Evolutionary conservation across 2,113 vertebrate genomes (phyloP).

Genomic region (Cariama cristata): DNA sequence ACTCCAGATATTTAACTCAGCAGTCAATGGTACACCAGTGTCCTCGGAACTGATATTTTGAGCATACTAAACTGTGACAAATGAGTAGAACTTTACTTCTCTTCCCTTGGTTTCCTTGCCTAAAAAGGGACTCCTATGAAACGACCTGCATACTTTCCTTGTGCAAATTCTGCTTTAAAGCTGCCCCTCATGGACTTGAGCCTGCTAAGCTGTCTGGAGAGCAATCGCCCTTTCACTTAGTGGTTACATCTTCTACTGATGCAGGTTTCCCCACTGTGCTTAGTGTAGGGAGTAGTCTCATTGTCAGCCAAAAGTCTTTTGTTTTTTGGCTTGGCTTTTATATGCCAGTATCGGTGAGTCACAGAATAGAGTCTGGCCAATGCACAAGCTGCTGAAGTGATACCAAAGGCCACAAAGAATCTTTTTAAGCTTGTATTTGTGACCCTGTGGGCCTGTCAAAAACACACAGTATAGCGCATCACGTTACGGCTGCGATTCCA

Average conservation of each 20-base stretch:
- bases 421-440: not conserved
- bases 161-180: not conserved
- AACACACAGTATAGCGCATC: rapidly evolving
- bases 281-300: not conserved
- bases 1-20: not conserved
- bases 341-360: not conserved
- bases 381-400: not conserved
- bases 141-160: not conserved
- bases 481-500: rapidly evolving
- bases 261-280: rapidly evolving
- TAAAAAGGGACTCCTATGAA: not conserved
- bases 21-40: not conserved
- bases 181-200: not conserved
- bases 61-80: not conserved
- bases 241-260: not conserved
- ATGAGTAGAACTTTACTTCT: not conserved
- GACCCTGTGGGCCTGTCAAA: not conserved
- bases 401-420: not conserved
- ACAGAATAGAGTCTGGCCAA: not conserved
- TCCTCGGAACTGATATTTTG: not conserved
- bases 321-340: not conserved
- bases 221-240: not conserved
- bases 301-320: not conserved
- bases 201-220: not conserved
- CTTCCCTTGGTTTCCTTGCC: not conserved